Evolutionary conservation across 2,797 vertebrate species (phyloP), one percentile per base, ranked within the genome.

Genomic region (Chaunax sp.): DNA sequence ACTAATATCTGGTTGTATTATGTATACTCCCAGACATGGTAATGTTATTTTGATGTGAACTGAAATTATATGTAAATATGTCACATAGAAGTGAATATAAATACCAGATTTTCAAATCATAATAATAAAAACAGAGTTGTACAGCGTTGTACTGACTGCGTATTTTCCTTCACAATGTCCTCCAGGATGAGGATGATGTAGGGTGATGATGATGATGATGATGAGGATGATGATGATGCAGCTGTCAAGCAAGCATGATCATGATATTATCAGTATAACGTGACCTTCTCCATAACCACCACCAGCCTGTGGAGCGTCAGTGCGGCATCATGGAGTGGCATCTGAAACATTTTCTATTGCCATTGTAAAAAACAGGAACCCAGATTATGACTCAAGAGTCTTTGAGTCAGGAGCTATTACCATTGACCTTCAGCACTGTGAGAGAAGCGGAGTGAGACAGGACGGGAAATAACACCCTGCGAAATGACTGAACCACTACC

Each of bases 221-320:
- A 53, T 49, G 59, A 40, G 53, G 67, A 56, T 47, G 56, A 71
- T 23, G 50, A 61, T 57, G 47, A 28, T 53, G 30, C 63, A 70
- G 51, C 61, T 65, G 72, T 80, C 74, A 81, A 78, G 77, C 52
- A 61, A 58, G 56, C 52, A 43, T 8, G 5, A 81, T 77, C 18
- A 20, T 11, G 38, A 65, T 79, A 65, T 55, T 77, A 64, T 80
- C 75, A 23, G 57, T 57, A 63, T 43, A 63, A 67, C 23, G 15
- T 69, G 88, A 90, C 87, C 82, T 90, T 89, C 87, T 85, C 69
- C 59, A 56, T 58, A 69, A 68, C 68, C 64, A 63, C 53, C 66
- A 70, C 50, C 69, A 69, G 50, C 73, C 60, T 8, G 50, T 62
- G 63, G 77, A 82, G 83, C 73, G 80, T 81, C 79, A 86, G 64